A percentile compares a stretch with the other conserved stretches of the same genome.
Conservation (phyloP, 2,888 invertebrate genomes). For the Stenotaenia linearis region DNA sequence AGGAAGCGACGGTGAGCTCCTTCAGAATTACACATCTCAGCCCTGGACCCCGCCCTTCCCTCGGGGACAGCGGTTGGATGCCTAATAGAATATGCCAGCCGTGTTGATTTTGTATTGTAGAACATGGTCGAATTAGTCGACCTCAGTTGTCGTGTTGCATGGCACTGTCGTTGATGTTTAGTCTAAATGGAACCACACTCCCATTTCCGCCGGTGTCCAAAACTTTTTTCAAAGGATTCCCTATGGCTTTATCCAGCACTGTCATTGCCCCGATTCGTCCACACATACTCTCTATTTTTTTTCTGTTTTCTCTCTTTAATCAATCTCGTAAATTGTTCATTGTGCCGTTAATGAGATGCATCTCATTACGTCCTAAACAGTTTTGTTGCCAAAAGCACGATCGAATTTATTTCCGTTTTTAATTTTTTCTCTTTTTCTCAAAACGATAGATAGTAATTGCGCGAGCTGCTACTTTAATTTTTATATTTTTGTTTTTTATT, state of each 20-base stretch:
- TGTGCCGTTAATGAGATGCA: not conserved
- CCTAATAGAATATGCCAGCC: slow-evolving; percentile 9
- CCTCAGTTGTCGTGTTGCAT: slow-evolving; percentile 13
- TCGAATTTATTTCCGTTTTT: not conserved
- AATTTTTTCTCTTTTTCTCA: too few relatives aligned
- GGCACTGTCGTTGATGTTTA: not conserved
- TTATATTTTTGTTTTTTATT: too few relatives aligned
- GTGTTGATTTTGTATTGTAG: slow-evolving; percentile 10
- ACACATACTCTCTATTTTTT: not conserved
- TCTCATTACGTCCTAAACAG: not conserved
- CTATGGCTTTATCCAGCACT: not conserved
- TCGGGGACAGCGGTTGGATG: slow-evolving; percentile 17
- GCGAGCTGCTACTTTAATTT: too few relatives aligned
- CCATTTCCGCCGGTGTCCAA: not conserved
- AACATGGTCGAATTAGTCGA: not conserved
- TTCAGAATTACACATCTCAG: slow-evolving; percentile 12
- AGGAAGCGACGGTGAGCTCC: slow-evolving; percentile 30
- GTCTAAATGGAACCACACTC: not conserved
- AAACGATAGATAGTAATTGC: too few relatives aligned
- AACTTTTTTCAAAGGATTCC: not conserved
- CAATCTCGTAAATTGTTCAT: not conserved
- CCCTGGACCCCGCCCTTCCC: not conserved
- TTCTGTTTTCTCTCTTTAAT: not conserved
- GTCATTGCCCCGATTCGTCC: slow-evolving; percentile 1
- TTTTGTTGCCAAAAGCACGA: not conserved